phyloP scores from a whole-genome alignment of 2,797 vertebrate genomes.

The Oreonectes daqikongensis region DNA sequence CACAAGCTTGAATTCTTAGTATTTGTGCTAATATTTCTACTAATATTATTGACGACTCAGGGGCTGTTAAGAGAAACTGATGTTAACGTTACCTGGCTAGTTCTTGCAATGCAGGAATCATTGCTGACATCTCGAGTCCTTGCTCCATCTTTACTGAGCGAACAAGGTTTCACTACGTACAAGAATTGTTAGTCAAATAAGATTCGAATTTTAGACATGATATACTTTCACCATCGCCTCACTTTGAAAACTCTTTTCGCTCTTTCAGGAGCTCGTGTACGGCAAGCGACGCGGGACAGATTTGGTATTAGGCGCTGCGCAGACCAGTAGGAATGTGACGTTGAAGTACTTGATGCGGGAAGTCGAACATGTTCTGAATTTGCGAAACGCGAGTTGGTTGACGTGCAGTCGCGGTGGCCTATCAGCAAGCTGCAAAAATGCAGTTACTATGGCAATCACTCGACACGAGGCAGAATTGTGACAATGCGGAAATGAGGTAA shows the following conservation, averaged over 20 bases:
- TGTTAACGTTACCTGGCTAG: constrained; percentile 86
- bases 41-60: constrained; percentile 41
- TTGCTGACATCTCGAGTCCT: constrained; percentile 92
- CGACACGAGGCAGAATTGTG: neutral
- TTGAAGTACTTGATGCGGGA: too few species aligned
- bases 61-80: neutral
- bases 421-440: constrained; percentile 2
- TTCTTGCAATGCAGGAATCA: constrained; percentile 95
- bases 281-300: constrained; percentile 7
- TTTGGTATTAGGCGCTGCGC: too few species aligned
- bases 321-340: too few species aligned
- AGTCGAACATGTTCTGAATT: too few species aligned
- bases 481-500: constrained; percentile 10
- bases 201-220: neutral
- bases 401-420: neutral
- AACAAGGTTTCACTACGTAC: neutral
- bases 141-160: constrained; percentile 77
- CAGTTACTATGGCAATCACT: constrained; percentile 3
- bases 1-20: neutral
- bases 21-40: neutral
- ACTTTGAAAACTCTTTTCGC: constrained; percentile 38
- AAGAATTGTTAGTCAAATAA: neutral
- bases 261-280: neutral
- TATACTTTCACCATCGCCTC: neutral
- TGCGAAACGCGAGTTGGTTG: constrained; percentile 20